Evolutionary conservation across 2,797 vertebrate species (phyloP), one percentile per base, ranked within the genome.

Genomic region (Oryzias sinensis): DNA sequence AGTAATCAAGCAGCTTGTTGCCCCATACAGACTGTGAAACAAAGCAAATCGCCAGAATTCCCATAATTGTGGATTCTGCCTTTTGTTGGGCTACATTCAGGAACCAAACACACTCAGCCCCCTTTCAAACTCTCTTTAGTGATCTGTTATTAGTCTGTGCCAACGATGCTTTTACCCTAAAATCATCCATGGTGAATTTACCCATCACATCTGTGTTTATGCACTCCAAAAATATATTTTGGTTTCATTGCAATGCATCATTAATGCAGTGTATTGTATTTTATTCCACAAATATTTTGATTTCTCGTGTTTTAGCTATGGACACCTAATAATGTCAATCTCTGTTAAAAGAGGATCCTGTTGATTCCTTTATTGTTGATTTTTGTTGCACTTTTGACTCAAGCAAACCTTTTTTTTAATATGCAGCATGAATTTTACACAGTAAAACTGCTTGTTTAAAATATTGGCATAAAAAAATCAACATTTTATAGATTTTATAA

Each of bases 1-100:
- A 59, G 68, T 62, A 70, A 81, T 79, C 79, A 74, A 55, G 45
- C 52, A 45, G 66, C 54, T 56, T 49, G 24, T 53, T 53, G 56
- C 58, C 56, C 71, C 52, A 11, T 37, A 33, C 7, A 2, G 76
- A 63, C 52, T 27, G 51, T 45, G 62, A 65, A 67, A 74, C 68
- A 51, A 53, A 79, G 56, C 49, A 1, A 52, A 49, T 67, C 14
- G 22, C 66, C 68, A 72, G 70, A 73, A 69, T 22, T 65, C 58
- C 11, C 33, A 11, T 37, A 37, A 37, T 70, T 59, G 78, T 77
- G 47, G 72, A 68, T 68, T 65, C 43, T 79, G 56, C 50, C 55
- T 37, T 37, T 73, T 11, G 43, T 55, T 64, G 58, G 45, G 58
- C 43, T 43, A 46, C 56, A 48, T 46, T 62, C 25, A n/a, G 33